Evolutionary conservation across 30 jellyfish, hydroid and myxozoan genomes (phyloP).

Genomic region (Pseudorhiza aurosa): DNA sequence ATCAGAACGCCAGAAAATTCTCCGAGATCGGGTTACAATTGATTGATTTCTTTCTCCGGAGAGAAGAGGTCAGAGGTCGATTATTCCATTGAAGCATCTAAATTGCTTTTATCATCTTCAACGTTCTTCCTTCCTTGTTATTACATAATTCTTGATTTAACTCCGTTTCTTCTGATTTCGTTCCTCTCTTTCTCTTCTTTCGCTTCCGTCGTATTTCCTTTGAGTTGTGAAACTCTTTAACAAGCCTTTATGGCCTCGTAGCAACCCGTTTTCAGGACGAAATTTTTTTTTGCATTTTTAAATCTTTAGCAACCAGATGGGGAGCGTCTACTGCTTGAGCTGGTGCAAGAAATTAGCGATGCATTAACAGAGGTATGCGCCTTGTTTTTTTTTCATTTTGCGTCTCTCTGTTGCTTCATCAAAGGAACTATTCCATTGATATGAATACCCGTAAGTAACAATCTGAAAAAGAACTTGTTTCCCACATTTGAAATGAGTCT

Average conservation of each 20-base stretch:
- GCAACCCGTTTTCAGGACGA: background rate
- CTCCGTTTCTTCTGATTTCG: background rate
- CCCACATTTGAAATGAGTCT: no score
- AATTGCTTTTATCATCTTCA: background rate
- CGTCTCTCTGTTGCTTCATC: background rate
- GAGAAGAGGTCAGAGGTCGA: constrained; percentile 81
- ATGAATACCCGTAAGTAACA: no score
- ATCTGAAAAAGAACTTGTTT: no score
- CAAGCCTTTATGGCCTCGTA: background rate
- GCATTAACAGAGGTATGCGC: constrained; percentile 81
- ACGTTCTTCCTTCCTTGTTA: background rate
- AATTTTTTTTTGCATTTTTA: background rate
- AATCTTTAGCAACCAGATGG: constrained; percentile 94
- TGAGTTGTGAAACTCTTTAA: background rate
- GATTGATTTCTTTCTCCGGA: constrained; percentile 80
- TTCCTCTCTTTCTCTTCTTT: background rate
- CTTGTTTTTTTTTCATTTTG: background rate
- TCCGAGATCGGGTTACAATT: constrained; percentile 86
- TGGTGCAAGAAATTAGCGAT: constrained; percentile 85
- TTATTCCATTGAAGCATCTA: no score
- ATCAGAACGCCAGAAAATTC: constrained; percentile 52
- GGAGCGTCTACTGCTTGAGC: constrained; percentile 74
- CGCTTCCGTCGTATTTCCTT: background rate
- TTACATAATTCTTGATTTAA: background rate
- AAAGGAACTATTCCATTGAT: no score